These are phyloP conservation scores for Merops nubicus DNA, from an alignment of 2,113 vertebrate species.

Conservation along the genomic window DNA sequence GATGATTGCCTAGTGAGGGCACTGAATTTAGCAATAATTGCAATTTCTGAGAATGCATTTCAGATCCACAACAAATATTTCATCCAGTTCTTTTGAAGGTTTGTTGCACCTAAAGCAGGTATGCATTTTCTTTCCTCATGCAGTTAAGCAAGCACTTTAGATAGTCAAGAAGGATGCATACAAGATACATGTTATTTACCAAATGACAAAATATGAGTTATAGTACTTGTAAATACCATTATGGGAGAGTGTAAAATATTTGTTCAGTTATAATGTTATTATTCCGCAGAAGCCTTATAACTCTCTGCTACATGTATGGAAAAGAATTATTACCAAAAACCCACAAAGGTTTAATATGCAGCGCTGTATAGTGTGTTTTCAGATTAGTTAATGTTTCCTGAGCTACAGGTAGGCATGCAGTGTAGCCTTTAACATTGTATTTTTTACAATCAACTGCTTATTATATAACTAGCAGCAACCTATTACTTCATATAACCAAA, in stretches of 20 bases:
- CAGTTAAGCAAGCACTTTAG: constrained; percentile 74
- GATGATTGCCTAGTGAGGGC: constrained; percentile 51
- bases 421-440: constrained; percentile 72
- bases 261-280: constrained; percentile 69
- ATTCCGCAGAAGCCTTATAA: constrained; percentile 80
- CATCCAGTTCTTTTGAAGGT: constrained; percentile 14
- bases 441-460: constrained; percentile 79
- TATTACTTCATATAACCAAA: constrained; percentile 72
- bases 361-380: constrained; percentile 53
- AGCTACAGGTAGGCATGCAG: constrained; percentile 68
- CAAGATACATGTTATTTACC: constrained; percentile 31
- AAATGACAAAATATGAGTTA: constrained; percentile 32
- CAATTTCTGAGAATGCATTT: constrained; percentile 44
- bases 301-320: constrained; percentile 68
- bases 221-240: constrained; percentile 70
- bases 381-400: constrained; percentile 34
- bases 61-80: constrained; percentile 27
- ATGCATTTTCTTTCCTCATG: constrained; percentile 34
- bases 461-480: constrained; percentile 71
- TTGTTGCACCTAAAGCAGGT: constrained; percentile 12
- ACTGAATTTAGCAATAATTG: constrained; percentile 64
- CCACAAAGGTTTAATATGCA: constrained; percentile 39
- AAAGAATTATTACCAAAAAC: constrained; percentile 70
- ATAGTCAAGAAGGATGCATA: constrained; percentile 54
- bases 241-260: constrained; percentile 74